phyloP scores from a whole-genome alignment of 1,140 invertebrate species.

The Zaprionus camerounensis region DNA sequence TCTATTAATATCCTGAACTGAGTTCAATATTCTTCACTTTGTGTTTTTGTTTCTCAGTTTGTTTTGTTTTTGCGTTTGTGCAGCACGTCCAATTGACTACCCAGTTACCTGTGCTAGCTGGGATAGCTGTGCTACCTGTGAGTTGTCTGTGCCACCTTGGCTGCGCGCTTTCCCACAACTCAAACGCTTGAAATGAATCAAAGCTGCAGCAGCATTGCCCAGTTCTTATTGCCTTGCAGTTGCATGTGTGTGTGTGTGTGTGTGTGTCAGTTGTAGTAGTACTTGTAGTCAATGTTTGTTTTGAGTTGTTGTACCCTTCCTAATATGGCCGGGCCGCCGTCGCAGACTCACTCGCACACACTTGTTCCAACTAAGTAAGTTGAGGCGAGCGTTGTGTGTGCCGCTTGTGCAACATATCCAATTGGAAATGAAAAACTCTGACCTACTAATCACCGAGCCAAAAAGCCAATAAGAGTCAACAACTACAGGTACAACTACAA shows the following conservation, averaged over 20 bases:
- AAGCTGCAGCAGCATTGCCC: constrained; percentile 52
- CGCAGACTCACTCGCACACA: constrained; percentile 51
- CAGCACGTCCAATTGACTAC: constrained; percentile 18
- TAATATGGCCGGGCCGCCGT: constrained; percentile 64
- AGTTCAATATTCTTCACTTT: not conserved
- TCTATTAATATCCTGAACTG: constrained; percentile 25
- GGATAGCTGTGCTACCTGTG: constrained; percentile 9
- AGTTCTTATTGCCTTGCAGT: constrained; percentile 72
- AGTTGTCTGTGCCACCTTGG: constrained; percentile 12
- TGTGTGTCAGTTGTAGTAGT: constrained; percentile 37
- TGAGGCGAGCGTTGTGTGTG: constrained; percentile 45
- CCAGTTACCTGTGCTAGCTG: constrained; percentile 24
- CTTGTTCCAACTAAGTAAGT: constrained; percentile 40
- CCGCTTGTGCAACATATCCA: constrained; percentile 77
- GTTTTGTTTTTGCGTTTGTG: constrained; percentile 6
- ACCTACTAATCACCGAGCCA: constrained; percentile 81
- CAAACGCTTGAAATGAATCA: constrained; percentile 62
- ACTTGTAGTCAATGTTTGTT: constrained; percentile 53
- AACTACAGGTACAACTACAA: constrained; percentile 55
- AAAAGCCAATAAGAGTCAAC: constrained; percentile 81
- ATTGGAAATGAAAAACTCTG: constrained; percentile 83
- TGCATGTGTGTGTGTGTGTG: constrained; percentile 32
- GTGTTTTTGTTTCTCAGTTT: not conserved
- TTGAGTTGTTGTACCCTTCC: constrained; percentile 71
- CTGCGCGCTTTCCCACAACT: constrained; percentile 66